A percentile compares a stretch with the other conserved stretches of the same genome.
These are phyloP conservation scores for Melanocharis versteri DNA, from an alignment of 2,113 vertebrate genomes.

Conservation along the genomic window DNA sequence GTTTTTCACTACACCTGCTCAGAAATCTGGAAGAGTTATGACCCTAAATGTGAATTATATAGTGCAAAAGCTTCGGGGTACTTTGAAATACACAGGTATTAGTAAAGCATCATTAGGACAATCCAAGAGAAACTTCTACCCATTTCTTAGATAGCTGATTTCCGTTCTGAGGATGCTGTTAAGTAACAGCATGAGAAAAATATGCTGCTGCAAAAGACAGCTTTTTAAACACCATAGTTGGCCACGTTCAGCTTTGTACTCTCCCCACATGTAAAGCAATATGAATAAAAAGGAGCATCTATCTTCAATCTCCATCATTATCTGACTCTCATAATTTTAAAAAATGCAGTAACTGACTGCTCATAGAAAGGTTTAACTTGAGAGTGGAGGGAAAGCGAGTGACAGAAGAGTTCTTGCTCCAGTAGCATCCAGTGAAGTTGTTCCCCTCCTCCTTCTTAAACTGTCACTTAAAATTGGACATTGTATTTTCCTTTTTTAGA, in stretches of 20 bases:
- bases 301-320: neutral
- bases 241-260: neutral
- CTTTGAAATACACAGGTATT: neutral
- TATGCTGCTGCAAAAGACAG: neutral
- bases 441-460: neutral
- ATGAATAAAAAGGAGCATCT: neutral
- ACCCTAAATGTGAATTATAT: neutral
- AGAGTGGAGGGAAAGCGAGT: neutral
- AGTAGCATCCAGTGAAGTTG: neutral
- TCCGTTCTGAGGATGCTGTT: neutral
- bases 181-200: neutral
- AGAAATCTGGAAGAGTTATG: neutral
- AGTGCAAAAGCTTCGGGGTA: neutral
- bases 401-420: neutral
- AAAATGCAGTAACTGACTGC: neutral
- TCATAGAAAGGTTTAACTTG: neutral
- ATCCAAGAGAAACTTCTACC: neutral
- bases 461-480: neutral
- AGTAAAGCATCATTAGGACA: neutral
- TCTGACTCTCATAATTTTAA: neutral
- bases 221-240: neutral
- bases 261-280: neutral
- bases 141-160: neutral
- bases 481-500: neutral
- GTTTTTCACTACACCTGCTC: neutral